Conservation (phyloP, 2,797 vertebrate genomes). For the Phrynocephalus forsythii region DNA sequence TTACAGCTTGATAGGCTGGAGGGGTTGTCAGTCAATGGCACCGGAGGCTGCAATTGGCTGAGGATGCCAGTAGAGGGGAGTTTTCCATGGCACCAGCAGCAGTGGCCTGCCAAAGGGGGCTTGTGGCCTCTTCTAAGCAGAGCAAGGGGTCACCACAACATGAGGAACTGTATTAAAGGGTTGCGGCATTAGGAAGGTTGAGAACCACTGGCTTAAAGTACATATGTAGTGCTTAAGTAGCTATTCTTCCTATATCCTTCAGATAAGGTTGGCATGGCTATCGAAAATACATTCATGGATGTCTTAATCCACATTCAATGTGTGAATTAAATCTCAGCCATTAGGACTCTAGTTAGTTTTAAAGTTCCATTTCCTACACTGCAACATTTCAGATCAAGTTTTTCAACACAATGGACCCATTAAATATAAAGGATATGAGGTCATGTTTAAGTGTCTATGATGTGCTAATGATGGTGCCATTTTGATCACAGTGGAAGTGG, state of each 20-base stretch:
- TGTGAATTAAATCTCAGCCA: background rate
- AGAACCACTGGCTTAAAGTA: too few relatives aligned
- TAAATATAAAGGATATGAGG: constrained; percentile 15
- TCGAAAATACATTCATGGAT: background rate
- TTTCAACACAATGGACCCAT: background rate
- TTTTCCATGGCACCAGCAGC: too few relatives aligned
- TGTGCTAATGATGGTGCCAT: background rate
- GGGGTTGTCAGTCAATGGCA: too few relatives aligned
- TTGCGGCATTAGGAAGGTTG: too few relatives aligned
- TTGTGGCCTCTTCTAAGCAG: too few relatives aligned
- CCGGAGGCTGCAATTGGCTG: too few relatives aligned
- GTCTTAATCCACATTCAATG: background rate
- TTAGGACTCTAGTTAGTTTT: background rate
- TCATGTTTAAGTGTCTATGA: constrained; percentile 15
- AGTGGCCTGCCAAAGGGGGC: too few relatives aligned
- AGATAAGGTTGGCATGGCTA: background rate
- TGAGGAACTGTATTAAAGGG: too few relatives aligned
- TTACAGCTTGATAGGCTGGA: too few relatives aligned
- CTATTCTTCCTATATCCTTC: background rate
- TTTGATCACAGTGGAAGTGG: constrained; percentile 22
- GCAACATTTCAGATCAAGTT: background rate
- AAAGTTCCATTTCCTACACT: background rate
- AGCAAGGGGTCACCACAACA: too few relatives aligned
- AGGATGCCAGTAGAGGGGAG: too few relatives aligned
- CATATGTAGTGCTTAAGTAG: background rate